phyloP scores from a whole-genome alignment of 2,888 invertebrate genomes.

The Nemapogon koenigi region DNA sequence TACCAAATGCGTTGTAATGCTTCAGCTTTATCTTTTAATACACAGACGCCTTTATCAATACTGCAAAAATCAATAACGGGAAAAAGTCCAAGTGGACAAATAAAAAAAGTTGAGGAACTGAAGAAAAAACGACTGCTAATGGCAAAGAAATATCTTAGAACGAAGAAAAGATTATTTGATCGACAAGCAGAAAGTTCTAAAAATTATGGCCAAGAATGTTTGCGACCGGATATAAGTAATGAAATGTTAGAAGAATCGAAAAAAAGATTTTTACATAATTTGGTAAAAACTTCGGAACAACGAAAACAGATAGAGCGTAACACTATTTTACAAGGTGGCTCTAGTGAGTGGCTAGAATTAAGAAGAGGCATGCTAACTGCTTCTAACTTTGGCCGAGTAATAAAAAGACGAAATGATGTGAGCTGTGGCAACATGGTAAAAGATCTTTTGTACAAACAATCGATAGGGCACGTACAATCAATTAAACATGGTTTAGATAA shows the following conservation, averaged over 20 bases:
- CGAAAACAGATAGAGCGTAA: slow-evolving; percentile 13
- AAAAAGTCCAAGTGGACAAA: slow-evolving; percentile 11
- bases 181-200: slow-evolving; percentile 1
- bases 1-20: slow-evolving; percentile 25
- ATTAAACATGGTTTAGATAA: slow-evolving; percentile 14
- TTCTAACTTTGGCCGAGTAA: slow-evolving; percentile 17
- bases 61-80: slow-evolving; percentile 15
- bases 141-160: slow-evolving; percentile 13
- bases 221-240: slow-evolving; percentile 16
- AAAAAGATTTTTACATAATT: slow-evolving; percentile 15
- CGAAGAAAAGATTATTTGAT: slow-evolving; percentile 14
- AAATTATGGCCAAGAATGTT: slow-evolving; percentile 16
- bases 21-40: slow-evolving; percentile 24
- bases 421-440: slow-evolving; percentile 16
- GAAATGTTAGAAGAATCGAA: slow-evolving; percentile 10
- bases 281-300: slow-evolving; percentile 13
- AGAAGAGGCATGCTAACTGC: slow-evolving; percentile 17
- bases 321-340: slow-evolving; percentile 18
- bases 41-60: slow-evolving; percentile 11
- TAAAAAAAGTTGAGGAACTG: slow-evolving; percentile 13
- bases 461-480: slow-evolving; percentile 14
- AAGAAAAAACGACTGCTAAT: slow-evolving; percentile 13
- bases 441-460: slow-evolving; percentile 17
- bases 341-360: slow-evolving; percentile 18
- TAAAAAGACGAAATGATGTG: slow-evolving; percentile 11